Base-by-base conservation (phyloP, 2,113 vertebrate species). In the Arvicanthis niloticus region DNA sequence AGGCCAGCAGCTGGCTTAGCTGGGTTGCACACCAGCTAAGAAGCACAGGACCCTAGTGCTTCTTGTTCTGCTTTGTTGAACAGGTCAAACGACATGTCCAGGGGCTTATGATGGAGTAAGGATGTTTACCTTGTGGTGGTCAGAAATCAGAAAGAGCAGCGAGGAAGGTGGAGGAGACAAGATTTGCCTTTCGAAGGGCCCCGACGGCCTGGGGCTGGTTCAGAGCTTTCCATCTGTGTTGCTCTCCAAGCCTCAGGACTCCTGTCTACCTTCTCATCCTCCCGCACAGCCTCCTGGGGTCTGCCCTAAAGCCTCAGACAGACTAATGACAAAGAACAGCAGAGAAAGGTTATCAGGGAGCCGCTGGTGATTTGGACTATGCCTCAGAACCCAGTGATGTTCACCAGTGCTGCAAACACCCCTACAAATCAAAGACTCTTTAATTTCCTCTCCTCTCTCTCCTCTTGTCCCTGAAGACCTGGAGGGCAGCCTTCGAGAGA, bases 391-490 rank as follows among this genome's bases (percentile, higher is more conserved):
- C 42, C 51, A 2, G 84, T 7, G 37, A 31, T 21, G 82, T 51
- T 34, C 45, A 0, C 77, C 62, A 24, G 84, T 0, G 11, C 91
- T 0, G 40, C 82, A 68, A 60, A n/a, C 78, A 81, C 68, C 85
- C 67, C 4, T 5, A 68, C 93, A 84, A 76, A 75, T 72, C 92
- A 93, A 81, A 96, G 85, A 19, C 80, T 92, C 93, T 85, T 80
- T 84, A 34, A 29, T 81, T 90, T 97, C 91, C 90, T 96, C 56
- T 84, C 67, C 37, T 73, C 37, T 88, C 80, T 82, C 7, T 70
- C 24, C 65, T 37, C 76, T 85, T 29, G 65, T 48, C 93, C 72
- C 29, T 24, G 86, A 92, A 77, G 92, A 29, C 16, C 12, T 68
- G 42, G 3, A 21, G 87, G 60, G 34, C 16, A 22, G 68, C 1